Evolutionary conservation across 2,113 vertebrate species (phyloP).

Genomic region (Colius striatus): DNA sequence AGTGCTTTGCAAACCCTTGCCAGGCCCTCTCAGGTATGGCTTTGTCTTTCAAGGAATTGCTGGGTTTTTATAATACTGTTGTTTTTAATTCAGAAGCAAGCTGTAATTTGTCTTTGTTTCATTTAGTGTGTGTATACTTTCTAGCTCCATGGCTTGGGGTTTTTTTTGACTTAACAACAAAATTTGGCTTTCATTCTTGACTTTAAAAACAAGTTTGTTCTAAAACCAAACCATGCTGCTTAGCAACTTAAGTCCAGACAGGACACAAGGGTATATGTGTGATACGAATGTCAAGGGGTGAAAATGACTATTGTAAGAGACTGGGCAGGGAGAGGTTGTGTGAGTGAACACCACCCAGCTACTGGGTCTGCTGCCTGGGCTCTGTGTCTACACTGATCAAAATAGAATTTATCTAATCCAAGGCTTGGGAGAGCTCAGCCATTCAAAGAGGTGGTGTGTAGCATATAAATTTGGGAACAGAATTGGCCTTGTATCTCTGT

Average conservation of each 20-base stretch:
- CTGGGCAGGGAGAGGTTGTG: neutral
- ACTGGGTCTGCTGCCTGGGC: neutral
- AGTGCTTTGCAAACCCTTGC: neutral
- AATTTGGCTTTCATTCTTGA: neutral
- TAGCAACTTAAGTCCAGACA: neutral
- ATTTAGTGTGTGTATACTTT: neutral
- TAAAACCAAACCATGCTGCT: neutral
- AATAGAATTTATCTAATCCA: neutral
- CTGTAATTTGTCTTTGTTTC: neutral
- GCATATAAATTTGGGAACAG: neutral
- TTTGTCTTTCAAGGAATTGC: neutral
- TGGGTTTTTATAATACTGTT: neutral
- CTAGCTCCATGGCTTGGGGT: neutral
- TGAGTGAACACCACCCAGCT: neutral
- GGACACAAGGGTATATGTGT: neutral
- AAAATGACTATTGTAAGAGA: neutral
- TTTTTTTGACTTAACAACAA: neutral
- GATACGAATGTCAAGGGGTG: neutral
- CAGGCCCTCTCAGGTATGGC: neutral
- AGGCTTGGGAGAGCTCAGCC: neutral
- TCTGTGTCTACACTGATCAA: neutral
- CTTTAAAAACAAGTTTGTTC: neutral
- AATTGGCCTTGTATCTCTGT: neutral
- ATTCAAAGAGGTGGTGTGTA: neutral
- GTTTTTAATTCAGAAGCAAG: neutral